These are phyloP conservation scores for Proctacanthus coquilletti DNA, from an alignment of 1,140 invertebrate genomes.

Conservation along the genomic window DNA sequence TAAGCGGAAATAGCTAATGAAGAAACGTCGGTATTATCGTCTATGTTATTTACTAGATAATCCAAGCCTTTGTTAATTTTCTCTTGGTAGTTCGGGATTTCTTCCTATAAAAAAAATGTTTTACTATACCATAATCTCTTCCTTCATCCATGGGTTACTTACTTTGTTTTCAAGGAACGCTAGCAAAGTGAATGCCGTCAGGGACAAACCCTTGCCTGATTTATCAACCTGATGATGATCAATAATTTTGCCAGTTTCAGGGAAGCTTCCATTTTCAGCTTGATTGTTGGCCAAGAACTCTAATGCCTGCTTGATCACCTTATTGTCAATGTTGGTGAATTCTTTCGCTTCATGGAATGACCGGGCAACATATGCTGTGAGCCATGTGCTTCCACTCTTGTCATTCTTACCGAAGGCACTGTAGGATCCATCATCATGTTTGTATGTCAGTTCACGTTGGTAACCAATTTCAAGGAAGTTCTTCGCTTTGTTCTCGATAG, in stretches of 20 bases:
- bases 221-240: constrained; percentile 62
- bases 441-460: constrained; percentile 84
- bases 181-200: constrained; percentile 64
- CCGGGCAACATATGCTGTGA: constrained; percentile 85
- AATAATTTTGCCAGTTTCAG: constrained; percentile 54
- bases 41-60: constrained; percentile 44
- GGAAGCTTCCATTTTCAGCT: constrained; percentile 67
- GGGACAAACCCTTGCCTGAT: constrained; percentile 42
- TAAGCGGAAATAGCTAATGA: constrained; percentile 60
- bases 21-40: constrained; percentile 51
- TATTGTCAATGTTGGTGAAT: constrained; percentile 64
- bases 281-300: constrained; percentile 69
- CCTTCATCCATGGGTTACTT: constrained; percentile 10
- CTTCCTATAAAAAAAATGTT: constrained; percentile 1
- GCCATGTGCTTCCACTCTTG: constrained; percentile 71
- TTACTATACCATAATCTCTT: background rate
- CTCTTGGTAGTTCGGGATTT: constrained; percentile 12
- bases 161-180: constrained; percentile 62
- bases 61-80: constrained; percentile 29
- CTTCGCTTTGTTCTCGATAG: constrained; percentile 53
- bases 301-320: constrained; percentile 53
- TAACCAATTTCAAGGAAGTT: constrained; percentile 73
- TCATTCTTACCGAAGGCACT: constrained; percentile 79
- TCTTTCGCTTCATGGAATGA: constrained; percentile 68
- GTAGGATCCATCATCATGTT: constrained; percentile 81